Evolutionary conservation across 2,888 invertebrate species (phyloP).

Genomic region (Trilocha varians): DNA sequence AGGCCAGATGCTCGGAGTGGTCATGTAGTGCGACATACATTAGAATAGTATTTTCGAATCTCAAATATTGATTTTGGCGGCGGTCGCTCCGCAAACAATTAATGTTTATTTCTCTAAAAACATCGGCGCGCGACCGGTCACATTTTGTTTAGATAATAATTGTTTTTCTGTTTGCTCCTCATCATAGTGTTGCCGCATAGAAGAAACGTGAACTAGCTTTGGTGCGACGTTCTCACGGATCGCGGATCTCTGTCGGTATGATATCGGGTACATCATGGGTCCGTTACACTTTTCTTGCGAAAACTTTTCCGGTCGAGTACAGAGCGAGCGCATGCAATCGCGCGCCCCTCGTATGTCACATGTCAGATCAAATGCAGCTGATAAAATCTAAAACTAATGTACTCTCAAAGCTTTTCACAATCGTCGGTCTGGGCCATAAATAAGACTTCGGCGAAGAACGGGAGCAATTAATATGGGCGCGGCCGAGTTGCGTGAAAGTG

Average conservation of each 20-base stretch:
- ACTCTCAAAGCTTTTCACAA: constrained; percentile 68
- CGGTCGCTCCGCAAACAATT: constrained; percentile 66
- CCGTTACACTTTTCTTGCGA: constrained; percentile 36
- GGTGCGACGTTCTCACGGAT: constrained; percentile 50
- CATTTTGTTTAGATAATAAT: constrained; percentile 67
- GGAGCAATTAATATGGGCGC: constrained; percentile 73
- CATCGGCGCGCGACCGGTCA: constrained; percentile 62
- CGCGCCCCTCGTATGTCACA: constrained; percentile 47
- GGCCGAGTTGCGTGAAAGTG: constrained; percentile 66
- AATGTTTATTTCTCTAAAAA: constrained; percentile 72
- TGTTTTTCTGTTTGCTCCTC: constrained; percentile 63
- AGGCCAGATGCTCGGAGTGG: constrained; percentile 51
- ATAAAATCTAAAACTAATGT: constrained; percentile 67
- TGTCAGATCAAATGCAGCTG: constrained; percentile 62
- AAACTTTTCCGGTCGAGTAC: constrained; percentile 24
- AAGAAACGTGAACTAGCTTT: constrained; percentile 32
- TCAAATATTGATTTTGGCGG: constrained; percentile 68
- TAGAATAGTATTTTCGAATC: constrained; percentile 72
- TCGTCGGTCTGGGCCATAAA: constrained; percentile 66
- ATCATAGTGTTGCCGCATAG: constrained; percentile 47
- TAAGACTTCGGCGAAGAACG: constrained; percentile 70
- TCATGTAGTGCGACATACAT: constrained; percentile 61
- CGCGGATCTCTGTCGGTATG: constrained; percentile 6
- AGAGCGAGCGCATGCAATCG: constrained; percentile 22
- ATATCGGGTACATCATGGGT: constrained; percentile 19